Base-by-base conservation (phyloP, 2,888 invertebrate genomes). In the Cheilosia impressa region DNA sequence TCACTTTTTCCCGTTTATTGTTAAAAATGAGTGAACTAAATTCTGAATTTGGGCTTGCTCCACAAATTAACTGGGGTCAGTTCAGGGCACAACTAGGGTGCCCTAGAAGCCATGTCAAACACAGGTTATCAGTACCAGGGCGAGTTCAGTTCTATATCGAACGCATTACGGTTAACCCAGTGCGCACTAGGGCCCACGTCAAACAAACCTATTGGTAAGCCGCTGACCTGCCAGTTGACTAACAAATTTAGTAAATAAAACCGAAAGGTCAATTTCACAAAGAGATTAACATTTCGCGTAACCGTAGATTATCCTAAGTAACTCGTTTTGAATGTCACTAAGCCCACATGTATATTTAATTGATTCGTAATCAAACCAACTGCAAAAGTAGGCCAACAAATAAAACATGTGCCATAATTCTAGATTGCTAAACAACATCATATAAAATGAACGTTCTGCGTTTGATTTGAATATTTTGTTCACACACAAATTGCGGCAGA, bases 401-500 rank as follows among this genome's bases (percentile, higher is more conserved):
- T 65, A 31, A 58, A 76, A 27, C n/a, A 50, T 27, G 27, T 27
- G 27, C 15, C 17, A 22, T 10, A 38, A 69, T 69, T 58, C 45
- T 52, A 73, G 69, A 83, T 73, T 52, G 73, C 69, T 55, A 47
- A 76, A 66, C 71, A 80, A 60, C 75, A 41, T 19, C 53, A 38
- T 60, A 75, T 6, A 6, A 57, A 84, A 68, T 63, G 24, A 57
- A 43, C 53, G n/a, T 24, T 41, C 57, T 75, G 55, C 38, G 66
- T 60, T 43, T 62, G 76, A 77, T 81, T 81, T 81, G 47, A 76
- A 81, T 69, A 81, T 77, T 81, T 81, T 62, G 76, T 63, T 68
- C 72, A 72, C 66, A 81, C 68, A 85, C 85, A 81, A 80, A 81
- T 85, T 85, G 85, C 76, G 85, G 85, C 66, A 57, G 68, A 72